Evolutionary conservation across 2,888 invertebrate species (phyloP).

Genomic region (Eilema depressum): DNA sequence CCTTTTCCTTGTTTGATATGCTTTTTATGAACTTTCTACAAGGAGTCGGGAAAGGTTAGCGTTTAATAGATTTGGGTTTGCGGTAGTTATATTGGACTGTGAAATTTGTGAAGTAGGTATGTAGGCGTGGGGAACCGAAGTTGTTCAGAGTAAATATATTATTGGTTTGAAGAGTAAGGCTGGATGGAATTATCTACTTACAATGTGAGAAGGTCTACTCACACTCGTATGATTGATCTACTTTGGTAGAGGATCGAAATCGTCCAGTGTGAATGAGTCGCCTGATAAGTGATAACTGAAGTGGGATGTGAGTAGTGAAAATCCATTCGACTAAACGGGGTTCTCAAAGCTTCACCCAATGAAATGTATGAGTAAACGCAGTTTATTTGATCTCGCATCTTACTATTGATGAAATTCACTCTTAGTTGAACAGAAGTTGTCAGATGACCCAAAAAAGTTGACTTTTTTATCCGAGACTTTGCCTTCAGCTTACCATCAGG

Average conservation of each 20-base stretch:
- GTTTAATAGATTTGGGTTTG: background rate
- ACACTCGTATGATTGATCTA: too few species aligned
- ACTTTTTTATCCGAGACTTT: too few species aligned
- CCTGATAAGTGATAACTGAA: too few species aligned
- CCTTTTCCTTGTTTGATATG: slow-evolving; percentile 16
- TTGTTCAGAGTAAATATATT: too few species aligned
- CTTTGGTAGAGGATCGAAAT: too few species aligned
- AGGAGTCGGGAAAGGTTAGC: slow-evolving; percentile 2
- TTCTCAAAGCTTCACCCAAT: background rate
- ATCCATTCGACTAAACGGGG: background rate
- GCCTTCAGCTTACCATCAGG: too few species aligned
- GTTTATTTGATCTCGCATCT: background rate
- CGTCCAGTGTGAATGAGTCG: too few species aligned
- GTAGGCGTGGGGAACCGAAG: too few species aligned
- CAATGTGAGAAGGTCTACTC: too few species aligned
- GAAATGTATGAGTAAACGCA: background rate
- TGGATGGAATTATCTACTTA: too few species aligned
- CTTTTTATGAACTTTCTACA: slow-evolving; percentile 9
- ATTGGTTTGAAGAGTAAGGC: too few species aligned
- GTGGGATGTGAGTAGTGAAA: background rate
- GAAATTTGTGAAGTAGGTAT: background rate
- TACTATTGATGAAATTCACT: background rate
- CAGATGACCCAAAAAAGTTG: too few species aligned
- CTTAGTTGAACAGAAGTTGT: background rate
- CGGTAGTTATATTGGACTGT: background rate